Base-by-base conservation (phyloP, 2,888 invertebrate species). In the Fragum whitleyi region DNA sequence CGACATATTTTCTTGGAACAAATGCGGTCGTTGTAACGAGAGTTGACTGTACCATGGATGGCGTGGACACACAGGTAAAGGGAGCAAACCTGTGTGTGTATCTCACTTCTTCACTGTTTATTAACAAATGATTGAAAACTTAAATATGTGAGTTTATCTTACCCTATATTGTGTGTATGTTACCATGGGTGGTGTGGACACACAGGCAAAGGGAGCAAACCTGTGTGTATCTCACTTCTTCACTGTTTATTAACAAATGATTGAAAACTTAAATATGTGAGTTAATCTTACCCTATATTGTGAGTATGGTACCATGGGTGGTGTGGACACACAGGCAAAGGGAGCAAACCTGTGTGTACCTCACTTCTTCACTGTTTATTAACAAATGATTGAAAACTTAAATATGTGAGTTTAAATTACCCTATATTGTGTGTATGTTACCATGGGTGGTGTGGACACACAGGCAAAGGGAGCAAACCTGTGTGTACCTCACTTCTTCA, bases 321-420 rank as follows among this genome's bases (percentile, higher is more conserved):
- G 98, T 2, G 97, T 97, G 19, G 97, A 95, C 16, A 98, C 95
- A 42, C 96, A 96, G 21, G 96, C 96, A 91, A 99, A 97, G 0
- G 99, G 97, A 7, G 97, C 96, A 95, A 99, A 97, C 71, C 99
- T 96, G 91, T 98, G 98, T 97, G 94, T 98, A 99, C 55, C 99
- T 96, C 6, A 99, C 98, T 91, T 97, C 96, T 93, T 99, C 94
- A 92, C 96, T 97, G 94, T n/a, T n/a, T n/a, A n/a, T n/a, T n/a
- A n/a, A n/a, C n/a, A n/a, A n/a, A n/a, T n/a, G n/a, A n/a, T 98
- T 98, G 94, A 98, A 98, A n/a, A n/a, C n/a, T 9, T 28, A 28
- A 26, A 9, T 19, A 57, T 16, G 19, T 19, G 21, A 57, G 21
- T 19, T 21, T 14, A 11, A 11, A 83, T 62, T 65, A 93, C 93